Evolutionary conservation across 2,888 invertebrate genomes (phyloP).

Genomic region (Caenorhabditis sulstoni): DNA sequence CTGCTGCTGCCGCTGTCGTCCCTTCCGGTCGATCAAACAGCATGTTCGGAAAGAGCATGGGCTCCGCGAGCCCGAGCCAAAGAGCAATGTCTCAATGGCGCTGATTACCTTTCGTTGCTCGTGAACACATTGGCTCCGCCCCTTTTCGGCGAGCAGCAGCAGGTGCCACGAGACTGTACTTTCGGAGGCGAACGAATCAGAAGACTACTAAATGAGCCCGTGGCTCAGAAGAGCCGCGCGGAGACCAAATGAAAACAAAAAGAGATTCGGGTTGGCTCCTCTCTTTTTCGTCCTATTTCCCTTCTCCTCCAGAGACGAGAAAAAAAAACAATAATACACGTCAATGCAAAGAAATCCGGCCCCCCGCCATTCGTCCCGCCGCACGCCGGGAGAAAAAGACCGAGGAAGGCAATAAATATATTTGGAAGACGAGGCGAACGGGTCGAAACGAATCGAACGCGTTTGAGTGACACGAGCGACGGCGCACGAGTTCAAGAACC

Average conservation of each 20-base stretch:
- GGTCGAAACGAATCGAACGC: conserved; percentile 8
- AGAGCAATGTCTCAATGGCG: too few relatives aligned
- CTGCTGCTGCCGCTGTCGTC: neutral
- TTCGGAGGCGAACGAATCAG: neutral
- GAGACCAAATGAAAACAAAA: conserved; percentile 9
- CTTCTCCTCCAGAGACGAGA: neutral
- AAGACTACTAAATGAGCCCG: neutral
- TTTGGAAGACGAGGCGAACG: conserved; percentile 2
- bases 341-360: conserved; percentile 3
- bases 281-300: neutral
- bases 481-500: neutral
- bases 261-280: conserved; percentile 30
- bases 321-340: conserved; percentile 37
- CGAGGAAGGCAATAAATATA: conserved; percentile 21
- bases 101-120: too few relatives aligned
- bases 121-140: neutral
- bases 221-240: neutral
- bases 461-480: conserved; percentile 24
- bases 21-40: conserved; percentile 13
- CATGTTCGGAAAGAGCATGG: conserved; percentile 10
- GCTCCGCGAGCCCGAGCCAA: too few relatives aligned
- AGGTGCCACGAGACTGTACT: too few relatives aligned
- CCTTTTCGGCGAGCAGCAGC: too few relatives aligned
- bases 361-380: too few relatives aligned
- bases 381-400: too few relatives aligned